A percentile compares a stretch with the other conserved stretches of the same genome.
These are phyloP conservation scores for Gallinago jamesoni DNA, from an alignment of 2,113 vertebrate genomes.

Conservation along the genomic window DNA sequence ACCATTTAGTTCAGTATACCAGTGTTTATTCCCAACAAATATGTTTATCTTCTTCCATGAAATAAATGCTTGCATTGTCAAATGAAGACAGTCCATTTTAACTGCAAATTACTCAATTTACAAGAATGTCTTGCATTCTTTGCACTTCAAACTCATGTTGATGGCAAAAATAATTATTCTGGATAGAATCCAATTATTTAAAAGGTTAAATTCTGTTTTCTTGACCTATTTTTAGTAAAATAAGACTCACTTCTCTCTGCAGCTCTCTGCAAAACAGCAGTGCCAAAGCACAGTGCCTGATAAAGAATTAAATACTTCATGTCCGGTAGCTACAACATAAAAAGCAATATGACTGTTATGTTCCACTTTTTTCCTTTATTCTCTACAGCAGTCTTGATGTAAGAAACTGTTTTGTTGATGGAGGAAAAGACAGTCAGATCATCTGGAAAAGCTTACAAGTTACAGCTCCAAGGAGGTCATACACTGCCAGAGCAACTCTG, in stretches of 20 bases:
- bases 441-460: not conserved
- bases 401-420: not conserved
- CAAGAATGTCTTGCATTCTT: not conserved
- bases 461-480: not conserved
- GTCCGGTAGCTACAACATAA: not conserved
- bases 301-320: not conserved
- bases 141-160: not conserved
- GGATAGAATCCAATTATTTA: not conserved
- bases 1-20: not conserved
- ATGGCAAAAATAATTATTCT: not conserved
- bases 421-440: not conserved
- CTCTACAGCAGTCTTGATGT: not conserved
- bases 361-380: not conserved
- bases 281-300: not conserved
- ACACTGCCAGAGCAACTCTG: not conserved
- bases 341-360: not conserved
- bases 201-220: not conserved
- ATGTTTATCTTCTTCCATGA: not conserved
- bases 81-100: not conserved
- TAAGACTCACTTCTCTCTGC: not conserved
- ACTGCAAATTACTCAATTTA: not conserved
- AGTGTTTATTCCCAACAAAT: not conserved
- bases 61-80: not conserved
- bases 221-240: not conserved
- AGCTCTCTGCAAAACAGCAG: not conserved